These are phyloP conservation scores for Cheilosia impressa DNA, from an alignment of 2,888 invertebrate genomes.

Conservation along the genomic window DNA sequence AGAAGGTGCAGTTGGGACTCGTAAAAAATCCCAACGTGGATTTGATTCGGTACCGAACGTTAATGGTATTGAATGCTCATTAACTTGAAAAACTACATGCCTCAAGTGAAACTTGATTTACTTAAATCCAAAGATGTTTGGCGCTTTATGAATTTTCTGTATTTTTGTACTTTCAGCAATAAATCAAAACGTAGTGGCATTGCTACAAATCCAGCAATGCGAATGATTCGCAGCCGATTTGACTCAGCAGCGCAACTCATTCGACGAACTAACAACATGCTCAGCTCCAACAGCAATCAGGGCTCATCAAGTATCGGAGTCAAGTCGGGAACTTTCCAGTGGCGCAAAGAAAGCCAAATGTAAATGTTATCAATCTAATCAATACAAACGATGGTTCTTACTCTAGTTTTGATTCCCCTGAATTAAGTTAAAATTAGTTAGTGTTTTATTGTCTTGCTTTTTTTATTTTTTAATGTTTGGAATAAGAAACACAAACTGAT, in stretches of 20 bases:
- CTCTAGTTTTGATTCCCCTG: conserved; percentile 56
- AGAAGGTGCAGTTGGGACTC: no score
- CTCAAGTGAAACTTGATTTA: no score
- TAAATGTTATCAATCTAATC: conserved; percentile 77
- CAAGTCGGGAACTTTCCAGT: conserved; percentile 84
- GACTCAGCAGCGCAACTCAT: conserved; percentile 84
- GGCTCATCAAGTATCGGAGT: conserved; percentile 84
- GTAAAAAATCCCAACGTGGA: no score
- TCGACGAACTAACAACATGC: conserved; percentile 83
- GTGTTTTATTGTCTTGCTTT: conserved; percentile 45
- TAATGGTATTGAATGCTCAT: no score
- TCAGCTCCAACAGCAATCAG: conserved; percentile 82
- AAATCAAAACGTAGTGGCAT: conserved; percentile 92
- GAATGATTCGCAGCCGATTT: conserved; percentile 87
- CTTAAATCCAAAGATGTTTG: no score
- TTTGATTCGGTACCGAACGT: no score
- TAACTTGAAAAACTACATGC: no score
- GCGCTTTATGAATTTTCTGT: conserved; percentile 3
- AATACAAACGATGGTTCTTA: conserved; percentile 43
- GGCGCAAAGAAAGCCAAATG: conserved; percentile 84
- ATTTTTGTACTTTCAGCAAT: conserved; percentile 76
- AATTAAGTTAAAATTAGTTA: conserved; percentile 46
- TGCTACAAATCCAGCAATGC: conserved; percentile 93
- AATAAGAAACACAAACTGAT: conserved; percentile 66
- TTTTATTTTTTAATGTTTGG: conserved; percentile 72